Percentiles rank a stretch among this genome's conserved stretches.
These are phyloP conservation scores for Berghia stephanieae DNA, from an alignment of 1,140 invertebrate genomes.

Conservation along the genomic window DNA sequence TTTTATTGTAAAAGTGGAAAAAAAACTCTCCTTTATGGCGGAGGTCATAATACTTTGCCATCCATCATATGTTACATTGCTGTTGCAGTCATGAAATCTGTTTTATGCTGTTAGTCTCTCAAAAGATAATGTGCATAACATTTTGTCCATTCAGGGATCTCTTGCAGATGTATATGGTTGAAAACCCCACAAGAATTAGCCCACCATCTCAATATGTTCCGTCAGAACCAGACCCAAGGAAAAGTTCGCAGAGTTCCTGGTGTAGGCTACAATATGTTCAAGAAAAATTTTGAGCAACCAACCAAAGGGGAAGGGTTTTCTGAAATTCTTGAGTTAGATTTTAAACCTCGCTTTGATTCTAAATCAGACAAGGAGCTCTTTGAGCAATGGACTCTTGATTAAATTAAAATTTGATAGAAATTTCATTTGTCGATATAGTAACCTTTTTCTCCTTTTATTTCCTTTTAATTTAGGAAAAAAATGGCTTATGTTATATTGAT, in stretches of 20 bases:
- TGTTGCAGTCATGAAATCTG: no score
- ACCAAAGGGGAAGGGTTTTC: conserved; percentile 80
- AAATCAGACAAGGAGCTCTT: conserved; percentile 76
- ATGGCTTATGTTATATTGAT: no score
- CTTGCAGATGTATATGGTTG: conserved; percentile 86
- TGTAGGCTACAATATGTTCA: conserved; percentile 81
- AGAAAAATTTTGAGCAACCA: conserved; percentile 81
- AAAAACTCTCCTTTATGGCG: no score
- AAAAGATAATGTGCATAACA: no score
- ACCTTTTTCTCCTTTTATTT: no score
- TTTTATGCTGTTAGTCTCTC: no score
- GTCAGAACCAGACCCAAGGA: conserved; percentile 73
- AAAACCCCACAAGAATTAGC: conserved; percentile 76
- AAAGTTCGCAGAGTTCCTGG: conserved; percentile 74
- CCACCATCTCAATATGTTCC: conserved; percentile 88
- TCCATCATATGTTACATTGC: no score
- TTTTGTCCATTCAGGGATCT: conserved; percentile 65
- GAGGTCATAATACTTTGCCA: no score
- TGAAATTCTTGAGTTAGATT: conserved; percentile 82
- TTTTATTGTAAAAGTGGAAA: no score
- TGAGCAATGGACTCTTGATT: conserved; percentile 52
- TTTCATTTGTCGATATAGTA: no score
- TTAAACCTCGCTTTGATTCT: conserved; percentile 79
- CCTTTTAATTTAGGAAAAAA: no score
- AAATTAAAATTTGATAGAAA: no score